phyloP scores from a whole-genome alignment of 2,888 invertebrate species.

The Empis livida region DNA sequence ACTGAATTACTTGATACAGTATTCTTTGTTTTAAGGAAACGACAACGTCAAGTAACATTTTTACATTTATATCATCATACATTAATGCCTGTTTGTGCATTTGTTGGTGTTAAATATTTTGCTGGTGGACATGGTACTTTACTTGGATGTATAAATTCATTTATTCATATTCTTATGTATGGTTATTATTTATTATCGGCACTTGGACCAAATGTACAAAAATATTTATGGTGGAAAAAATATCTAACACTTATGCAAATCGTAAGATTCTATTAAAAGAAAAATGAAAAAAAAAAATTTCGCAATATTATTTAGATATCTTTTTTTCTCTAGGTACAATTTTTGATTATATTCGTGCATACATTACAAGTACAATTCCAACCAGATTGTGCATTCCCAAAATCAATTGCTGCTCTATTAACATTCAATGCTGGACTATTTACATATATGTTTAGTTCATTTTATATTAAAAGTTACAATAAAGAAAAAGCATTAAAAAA shows the following conservation, averaged over 20 bases:
- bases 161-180: conserved; percentile 88
- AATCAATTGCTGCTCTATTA: conserved; percentile 51
- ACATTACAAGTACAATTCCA: conserved; percentile 50
- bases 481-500: conserved; percentile 27
- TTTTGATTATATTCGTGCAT: conserved; percentile 61
- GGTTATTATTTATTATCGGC: conserved; percentile 79
- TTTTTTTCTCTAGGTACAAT: conserved; percentile 48
- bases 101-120: conserved; percentile 58
- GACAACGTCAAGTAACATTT: conserved; percentile 66
- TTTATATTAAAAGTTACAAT: conserved; percentile 55
- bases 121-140: conserved; percentile 75
- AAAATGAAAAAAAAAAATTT: conserved; percentile 59
- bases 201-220: conserved; percentile 75
- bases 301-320: neutral
- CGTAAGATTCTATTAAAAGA: conserved; percentile 37
- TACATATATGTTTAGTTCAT: conserved; percentile 64
- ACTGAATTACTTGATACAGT: conserved; percentile 39
- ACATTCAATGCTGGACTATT: conserved; percentile 55
- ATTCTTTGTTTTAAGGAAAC: conserved; percentile 76
- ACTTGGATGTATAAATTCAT: conserved; percentile 74
- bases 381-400: conserved; percentile 58
- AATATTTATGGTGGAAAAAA: conserved; percentile 90
- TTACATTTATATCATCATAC: conserved; percentile 79
- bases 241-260: conserved; percentile 80
- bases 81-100: conserved; percentile 50